Evolutionary conservation across 1,140 invertebrate species (phyloP).

Genomic region (Drosophila bipectinata): DNA sequence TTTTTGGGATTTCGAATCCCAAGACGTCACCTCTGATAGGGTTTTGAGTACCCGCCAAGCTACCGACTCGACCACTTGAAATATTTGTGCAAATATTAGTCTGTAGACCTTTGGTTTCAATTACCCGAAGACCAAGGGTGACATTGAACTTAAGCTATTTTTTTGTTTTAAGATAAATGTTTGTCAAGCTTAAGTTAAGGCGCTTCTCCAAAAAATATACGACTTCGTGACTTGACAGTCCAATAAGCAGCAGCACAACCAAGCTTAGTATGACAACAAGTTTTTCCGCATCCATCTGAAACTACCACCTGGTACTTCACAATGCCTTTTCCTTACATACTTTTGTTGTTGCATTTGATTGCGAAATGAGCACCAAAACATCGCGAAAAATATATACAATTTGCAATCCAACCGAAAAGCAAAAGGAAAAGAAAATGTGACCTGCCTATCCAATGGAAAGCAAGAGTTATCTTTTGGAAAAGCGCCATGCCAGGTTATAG

Average conservation of each 20-base stretch:
- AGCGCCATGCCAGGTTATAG: neutral
- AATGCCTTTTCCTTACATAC: constrained; percentile 24
- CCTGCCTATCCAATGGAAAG: neutral
- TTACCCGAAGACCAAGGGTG: constrained; percentile 30
- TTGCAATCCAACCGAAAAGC: constrained; percentile 9
- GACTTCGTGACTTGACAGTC: constrained; percentile 20
- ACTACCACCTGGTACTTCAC: neutral
- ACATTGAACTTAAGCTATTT: constrained; percentile 57
- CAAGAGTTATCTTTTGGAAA: constrained; percentile 5
- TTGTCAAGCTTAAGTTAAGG: neutral
- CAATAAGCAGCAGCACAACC: constrained; percentile 16
- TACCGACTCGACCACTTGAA: constrained; percentile 46
- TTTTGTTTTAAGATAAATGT: constrained; percentile 9
- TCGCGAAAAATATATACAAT: constrained; percentile 16
- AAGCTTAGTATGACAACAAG: constrained; percentile 37
- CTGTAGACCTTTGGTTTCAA: constrained; percentile 17
- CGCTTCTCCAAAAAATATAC: constrained; percentile 16
- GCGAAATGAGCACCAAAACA: constrained; percentile 18
- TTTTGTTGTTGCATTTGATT: neutral
- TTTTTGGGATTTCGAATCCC: constrained; percentile 10
- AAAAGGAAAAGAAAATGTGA: constrained; percentile 21
- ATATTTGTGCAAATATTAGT: constrained; percentile 60
- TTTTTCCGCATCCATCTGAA: constrained; percentile 45
- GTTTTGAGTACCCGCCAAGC: constrained; percentile 27
- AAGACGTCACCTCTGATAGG: constrained; percentile 50